A percentile compares a stretch with the other conserved stretches of the same genome.
These are phyloP conservation scores for Oophaga sylvatica DNA, from an alignment of 2,797 vertebrate species.

Conservation along the genomic window DNA sequence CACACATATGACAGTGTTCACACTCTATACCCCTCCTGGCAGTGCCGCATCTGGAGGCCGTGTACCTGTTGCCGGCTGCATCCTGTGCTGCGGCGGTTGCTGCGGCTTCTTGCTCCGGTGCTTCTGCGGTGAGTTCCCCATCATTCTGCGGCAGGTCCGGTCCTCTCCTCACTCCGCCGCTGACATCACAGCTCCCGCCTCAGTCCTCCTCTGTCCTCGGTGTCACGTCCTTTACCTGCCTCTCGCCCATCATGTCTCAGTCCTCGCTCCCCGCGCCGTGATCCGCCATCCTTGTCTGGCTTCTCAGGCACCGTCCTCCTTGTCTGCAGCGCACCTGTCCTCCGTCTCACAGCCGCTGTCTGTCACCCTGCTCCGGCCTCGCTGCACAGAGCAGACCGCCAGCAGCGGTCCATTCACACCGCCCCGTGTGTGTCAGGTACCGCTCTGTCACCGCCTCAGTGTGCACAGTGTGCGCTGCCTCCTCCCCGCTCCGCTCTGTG, in stretches of 20 bases:
- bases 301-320: background rate
- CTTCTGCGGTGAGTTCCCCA: slow-evolving; percentile 62
- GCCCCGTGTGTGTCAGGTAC: slow-evolving; percentile 33
- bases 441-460: slow-evolving; percentile 53
- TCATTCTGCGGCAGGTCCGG: slow-evolving; percentile 60
- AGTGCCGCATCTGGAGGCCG: slow-evolving; percentile 11
- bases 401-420: slow-evolving; percentile 45
- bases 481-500: slow-evolving; percentile 47
- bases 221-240: slow-evolving; percentile 5
- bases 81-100: slow-evolving; percentile 41
- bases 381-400: slow-evolving; percentile 27
- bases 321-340: background rate
- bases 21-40: background rate
- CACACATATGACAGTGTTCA: background rate
- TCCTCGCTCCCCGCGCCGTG: background rate
- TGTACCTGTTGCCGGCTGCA: slow-evolving; percentile 62
- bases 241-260: background rate
- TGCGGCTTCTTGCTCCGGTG: slow-evolving; percentile 56
- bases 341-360: background rate
- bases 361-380: slow-evolving; percentile 33
- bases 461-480: slow-evolving; percentile 54
- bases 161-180: slow-evolving; percentile 39
- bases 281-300: background rate
- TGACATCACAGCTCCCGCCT: slow-evolving; percentile 59
- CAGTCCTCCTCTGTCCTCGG: background rate